Evolutionary conservation across 2,888 invertebrate species (phyloP).

Genomic region (Aphidius colemani): DNA sequence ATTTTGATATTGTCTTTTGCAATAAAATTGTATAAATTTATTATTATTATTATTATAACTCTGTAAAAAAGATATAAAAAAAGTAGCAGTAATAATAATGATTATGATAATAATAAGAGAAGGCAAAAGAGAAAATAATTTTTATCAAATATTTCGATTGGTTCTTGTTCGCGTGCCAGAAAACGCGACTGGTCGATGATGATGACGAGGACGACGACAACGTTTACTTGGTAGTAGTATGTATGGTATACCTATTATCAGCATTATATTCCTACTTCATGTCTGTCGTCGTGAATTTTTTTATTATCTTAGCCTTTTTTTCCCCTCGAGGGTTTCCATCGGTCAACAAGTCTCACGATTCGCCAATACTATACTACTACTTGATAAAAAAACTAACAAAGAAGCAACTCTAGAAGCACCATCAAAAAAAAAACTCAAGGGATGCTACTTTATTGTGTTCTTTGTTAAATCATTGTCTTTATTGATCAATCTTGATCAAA

Average conservation of each 20-base stretch:
- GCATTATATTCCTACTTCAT: conserved; percentile 7
- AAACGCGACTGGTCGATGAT: conserved; percentile 22
- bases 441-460: not conserved
- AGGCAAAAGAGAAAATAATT: not conserved
- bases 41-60: not conserved
- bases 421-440: not conserved
- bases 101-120: too few species aligned
- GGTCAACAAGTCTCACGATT: conserved; percentile 40
- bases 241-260: conserved; percentile 1
- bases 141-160: conserved; percentile 14
- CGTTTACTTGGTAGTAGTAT: too few species aligned
- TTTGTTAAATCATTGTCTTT: not conserved
- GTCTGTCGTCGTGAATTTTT: conserved; percentile 8
- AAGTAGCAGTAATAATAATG: too few species aligned
- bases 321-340: conserved; percentile 15
- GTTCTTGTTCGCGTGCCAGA: conserved; percentile 23
- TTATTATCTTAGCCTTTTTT: conserved; percentile 18
- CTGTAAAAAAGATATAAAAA: not conserved
- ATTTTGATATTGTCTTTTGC: not conserved
- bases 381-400: not conserved
- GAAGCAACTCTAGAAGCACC: not conserved
- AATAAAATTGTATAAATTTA: not conserved
- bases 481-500: too few species aligned
- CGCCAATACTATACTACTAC: conserved; percentile 21
- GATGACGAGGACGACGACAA: not conserved